A percentile compares a stretch with the other conserved stretches of the same genome.
These are phyloP conservation scores for Hyalella azteca DNA, from an alignment of 2,888 invertebrate genomes.

Conservation along the genomic window DNA sequence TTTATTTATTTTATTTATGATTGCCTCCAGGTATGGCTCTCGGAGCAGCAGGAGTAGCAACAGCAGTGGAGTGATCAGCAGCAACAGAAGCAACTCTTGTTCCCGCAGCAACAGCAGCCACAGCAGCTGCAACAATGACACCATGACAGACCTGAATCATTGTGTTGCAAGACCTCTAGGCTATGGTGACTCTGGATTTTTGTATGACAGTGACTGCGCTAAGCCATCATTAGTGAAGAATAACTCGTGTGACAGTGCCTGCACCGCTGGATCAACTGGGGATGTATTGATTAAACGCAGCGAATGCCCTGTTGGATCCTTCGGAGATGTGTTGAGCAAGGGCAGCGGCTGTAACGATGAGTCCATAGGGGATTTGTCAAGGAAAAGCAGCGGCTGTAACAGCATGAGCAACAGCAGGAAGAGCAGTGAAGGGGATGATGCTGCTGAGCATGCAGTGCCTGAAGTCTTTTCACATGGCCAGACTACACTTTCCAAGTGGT, in stretches of 20 bases:
- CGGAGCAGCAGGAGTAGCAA: conserved; percentile 40
- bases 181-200: not conserved
- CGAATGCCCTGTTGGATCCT: not conserved
- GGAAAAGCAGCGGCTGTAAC: conserved; percentile 23
- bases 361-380: not conserved
- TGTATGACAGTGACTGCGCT: not conserved
- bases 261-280: not conserved
- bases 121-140: conserved; percentile 34
- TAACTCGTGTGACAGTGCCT: not conserved
- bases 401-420: conserved; percentile 12
- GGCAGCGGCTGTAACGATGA: conserved; percentile 12
- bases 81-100: conserved; percentile 36
- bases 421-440: conserved; percentile 5
- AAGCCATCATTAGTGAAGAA: not conserved
- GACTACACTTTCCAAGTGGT: not conserved
- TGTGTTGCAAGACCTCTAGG: not conserved
- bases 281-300: not conserved
- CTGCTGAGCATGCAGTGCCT: not conserved
- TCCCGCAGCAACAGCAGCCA: conserved; percentile 38
- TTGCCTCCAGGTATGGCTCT: not conserved
- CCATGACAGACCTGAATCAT: not conserved
- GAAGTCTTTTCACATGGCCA: not conserved
- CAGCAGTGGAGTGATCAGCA: conserved; percentile 39
- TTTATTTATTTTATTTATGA: not conserved
- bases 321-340: not conserved